Evolutionary conservation across 2,113 vertebrate species (phyloP).

Genomic region (Neodontobutis hainanensis): DNA sequence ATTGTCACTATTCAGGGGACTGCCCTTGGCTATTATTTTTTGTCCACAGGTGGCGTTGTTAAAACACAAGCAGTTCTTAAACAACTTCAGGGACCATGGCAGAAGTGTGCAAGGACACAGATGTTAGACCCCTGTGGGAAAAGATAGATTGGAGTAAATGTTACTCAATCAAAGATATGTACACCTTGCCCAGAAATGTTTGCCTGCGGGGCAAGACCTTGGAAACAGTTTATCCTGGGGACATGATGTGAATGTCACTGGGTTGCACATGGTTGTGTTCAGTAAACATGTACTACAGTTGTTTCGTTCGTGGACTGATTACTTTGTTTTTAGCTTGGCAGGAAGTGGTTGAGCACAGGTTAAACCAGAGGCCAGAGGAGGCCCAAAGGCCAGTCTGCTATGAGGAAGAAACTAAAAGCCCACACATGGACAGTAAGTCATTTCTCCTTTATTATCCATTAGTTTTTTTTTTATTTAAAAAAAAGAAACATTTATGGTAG

Average conservation of each 20-base stretch:
- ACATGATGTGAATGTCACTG: too few species aligned
- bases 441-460: background rate
- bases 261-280: too few species aligned
- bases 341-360: slow-evolving; percentile 79
- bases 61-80: slow-evolving; percentile 42
- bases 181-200: too few species aligned
- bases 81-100: slow-evolving; percentile 57
- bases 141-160: background rate
- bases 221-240: too few species aligned
- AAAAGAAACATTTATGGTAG: too few species aligned
- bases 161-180: too few species aligned
- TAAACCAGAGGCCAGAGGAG: slow-evolving; percentile 49
- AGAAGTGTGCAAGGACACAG: slow-evolving; percentile 46
- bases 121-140: background rate
- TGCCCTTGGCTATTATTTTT: slow-evolving; percentile 1
- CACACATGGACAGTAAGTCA: slow-evolving; percentile 82
- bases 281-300: too few species aligned
- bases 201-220: too few species aligned
- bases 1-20: background rate
- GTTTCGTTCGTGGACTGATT: too few species aligned
- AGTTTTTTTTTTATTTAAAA: background rate
- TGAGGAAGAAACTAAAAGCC: slow-evolving; percentile 79
- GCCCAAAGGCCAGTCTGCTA: slow-evolving; percentile 80
- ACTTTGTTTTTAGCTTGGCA: slow-evolving; percentile 84
- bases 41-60: slow-evolving; percentile 30